These are phyloP conservation scores for Drosophila varians DNA, from an alignment of 1,140 invertebrate genomes.

Conservation along the genomic window DNA sequence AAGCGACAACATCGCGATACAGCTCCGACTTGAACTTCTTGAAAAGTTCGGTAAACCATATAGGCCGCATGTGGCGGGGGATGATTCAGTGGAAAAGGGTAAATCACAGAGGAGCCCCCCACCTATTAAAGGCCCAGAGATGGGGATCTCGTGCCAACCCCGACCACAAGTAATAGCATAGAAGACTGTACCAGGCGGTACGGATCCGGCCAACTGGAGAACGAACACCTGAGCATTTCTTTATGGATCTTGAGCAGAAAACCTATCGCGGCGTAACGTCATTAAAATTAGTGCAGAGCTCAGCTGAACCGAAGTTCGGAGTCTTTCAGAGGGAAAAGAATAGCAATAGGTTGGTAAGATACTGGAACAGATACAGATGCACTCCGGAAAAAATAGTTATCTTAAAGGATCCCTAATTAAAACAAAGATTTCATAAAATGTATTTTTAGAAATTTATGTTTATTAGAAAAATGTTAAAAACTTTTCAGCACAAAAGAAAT, in stretches of 20 bases:
- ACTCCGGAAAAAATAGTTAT: constrained; percentile 7
- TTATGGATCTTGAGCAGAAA: constrained; percentile 82
- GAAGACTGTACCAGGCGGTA: constrained; percentile 38
- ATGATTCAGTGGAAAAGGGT: constrained; percentile 58
- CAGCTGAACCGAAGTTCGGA: constrained; percentile 55
- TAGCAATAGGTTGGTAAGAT: constrained; percentile 22
- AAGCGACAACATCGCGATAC: constrained; percentile 78
- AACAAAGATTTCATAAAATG: not conserved
- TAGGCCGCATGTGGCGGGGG: constrained; percentile 23
- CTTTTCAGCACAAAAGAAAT: too few relatives aligned
- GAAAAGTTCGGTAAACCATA: constrained; percentile 40
- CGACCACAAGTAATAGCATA: constrained; percentile 45
- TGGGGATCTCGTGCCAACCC: constrained; percentile 69
- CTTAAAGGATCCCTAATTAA: not conserved
- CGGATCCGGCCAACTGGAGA: constrained; percentile 7
- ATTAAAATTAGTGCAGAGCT: constrained; percentile 76
- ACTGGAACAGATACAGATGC: constrained; percentile 18
- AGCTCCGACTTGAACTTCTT: constrained; percentile 64
- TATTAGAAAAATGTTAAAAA: too few relatives aligned
- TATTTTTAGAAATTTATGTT: too few relatives aligned
- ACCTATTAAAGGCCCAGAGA: constrained; percentile 5
- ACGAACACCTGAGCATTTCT: constrained; percentile 79
- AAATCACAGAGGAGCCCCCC: constrained; percentile 62
- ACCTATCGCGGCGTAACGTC: constrained; percentile 80
- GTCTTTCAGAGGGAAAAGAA: not conserved